phyloP scores from a whole-genome alignment of 1,140 invertebrate species.

The Harpegnathos saltator region DNA sequence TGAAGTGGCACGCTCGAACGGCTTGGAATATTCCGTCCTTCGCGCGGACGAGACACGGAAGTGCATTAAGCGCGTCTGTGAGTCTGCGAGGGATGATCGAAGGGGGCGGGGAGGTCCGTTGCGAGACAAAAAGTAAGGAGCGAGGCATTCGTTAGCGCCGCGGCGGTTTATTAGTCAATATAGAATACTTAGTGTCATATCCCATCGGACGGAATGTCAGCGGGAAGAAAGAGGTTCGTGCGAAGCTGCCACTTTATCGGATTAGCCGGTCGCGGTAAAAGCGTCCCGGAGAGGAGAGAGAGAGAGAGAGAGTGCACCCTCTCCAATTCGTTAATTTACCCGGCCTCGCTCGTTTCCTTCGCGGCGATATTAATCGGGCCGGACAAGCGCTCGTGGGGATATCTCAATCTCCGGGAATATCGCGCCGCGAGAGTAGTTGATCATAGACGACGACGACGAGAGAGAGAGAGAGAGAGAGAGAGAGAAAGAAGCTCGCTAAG shows the following conservation, averaged over 20 bases:
- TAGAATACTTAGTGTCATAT: slow-evolving; percentile 78
- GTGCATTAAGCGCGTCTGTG: neutral
- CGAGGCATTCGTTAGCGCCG: slow-evolving; percentile 58
- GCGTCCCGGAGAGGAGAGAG: slow-evolving; percentile 72
- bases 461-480: slow-evolving; percentile 4
- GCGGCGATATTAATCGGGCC: slow-evolving; percentile 76
- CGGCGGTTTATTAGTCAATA: slow-evolving; percentile 79
- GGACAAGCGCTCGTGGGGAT: slow-evolving; percentile 56
- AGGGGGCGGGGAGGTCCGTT: neutral
- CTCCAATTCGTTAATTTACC: slow-evolving; percentile 80
- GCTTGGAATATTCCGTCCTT: neutral
- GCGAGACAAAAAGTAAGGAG: slow-evolving; percentile 52
- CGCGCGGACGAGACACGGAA: neutral
- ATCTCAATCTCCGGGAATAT: slow-evolving; percentile 59
- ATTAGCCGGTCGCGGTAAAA: slow-evolving; percentile 79
- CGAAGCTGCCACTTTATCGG: slow-evolving; percentile 80
- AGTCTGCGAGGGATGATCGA: neutral
- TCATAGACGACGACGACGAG: slow-evolving; percentile 37
- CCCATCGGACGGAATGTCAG: slow-evolving; percentile 74
- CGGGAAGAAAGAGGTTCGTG: slow-evolving; percentile 76
- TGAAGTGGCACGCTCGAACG: slow-evolving; percentile 3
- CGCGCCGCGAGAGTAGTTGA: slow-evolving; percentile 47
- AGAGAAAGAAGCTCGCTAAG: neutral
- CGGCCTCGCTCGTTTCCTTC: slow-evolving; percentile 75
- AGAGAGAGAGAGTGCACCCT: too few relatives aligned